These are phyloP conservation scores for Alosa sapidissima DNA, from an alignment of 2,797 vertebrate genomes.

Conservation along the genomic window DNA sequence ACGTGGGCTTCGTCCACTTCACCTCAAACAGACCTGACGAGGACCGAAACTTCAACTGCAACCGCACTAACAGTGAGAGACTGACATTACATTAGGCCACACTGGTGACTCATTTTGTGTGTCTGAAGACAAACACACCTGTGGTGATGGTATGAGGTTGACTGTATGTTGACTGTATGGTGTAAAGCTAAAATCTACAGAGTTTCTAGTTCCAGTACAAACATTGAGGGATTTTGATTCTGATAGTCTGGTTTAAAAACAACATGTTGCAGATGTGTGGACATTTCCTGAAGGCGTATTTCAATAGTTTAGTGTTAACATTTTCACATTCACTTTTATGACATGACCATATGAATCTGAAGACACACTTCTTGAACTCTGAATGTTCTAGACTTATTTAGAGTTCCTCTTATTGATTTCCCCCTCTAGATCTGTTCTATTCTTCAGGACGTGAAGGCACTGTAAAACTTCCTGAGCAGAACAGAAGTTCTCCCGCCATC, in stretches of 20 bases:
- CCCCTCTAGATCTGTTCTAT: constrained; percentile 27
- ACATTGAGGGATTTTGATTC: not conserved
- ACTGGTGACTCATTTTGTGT: not conserved
- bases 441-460: constrained; percentile 21
- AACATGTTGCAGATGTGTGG: not conserved
- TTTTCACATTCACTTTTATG: too few relatives aligned
- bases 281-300: not conserved
- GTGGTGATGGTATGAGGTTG: not conserved
- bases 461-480: too few relatives aligned
- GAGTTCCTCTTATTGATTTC: too few relatives aligned
- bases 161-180: not conserved
- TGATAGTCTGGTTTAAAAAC: not conserved
- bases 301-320: not conserved
- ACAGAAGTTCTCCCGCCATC: constrained; percentile 20
- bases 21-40: not conserved
- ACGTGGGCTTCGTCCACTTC: not conserved
- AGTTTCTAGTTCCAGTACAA: not conserved
- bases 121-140: not conserved
- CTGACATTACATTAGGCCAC: not conserved
- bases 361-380: not conserved
- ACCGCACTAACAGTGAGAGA: not conserved
- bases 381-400: not conserved
- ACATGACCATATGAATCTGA: too few relatives aligned
- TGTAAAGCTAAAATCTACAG: not conserved
- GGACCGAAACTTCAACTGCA: not conserved